Evolutionary conservation across 2,797 vertebrate genomes (phyloP), one percentile per base, ranked within the genome.

Genomic region (Onychomys leucogaster): DNA sequence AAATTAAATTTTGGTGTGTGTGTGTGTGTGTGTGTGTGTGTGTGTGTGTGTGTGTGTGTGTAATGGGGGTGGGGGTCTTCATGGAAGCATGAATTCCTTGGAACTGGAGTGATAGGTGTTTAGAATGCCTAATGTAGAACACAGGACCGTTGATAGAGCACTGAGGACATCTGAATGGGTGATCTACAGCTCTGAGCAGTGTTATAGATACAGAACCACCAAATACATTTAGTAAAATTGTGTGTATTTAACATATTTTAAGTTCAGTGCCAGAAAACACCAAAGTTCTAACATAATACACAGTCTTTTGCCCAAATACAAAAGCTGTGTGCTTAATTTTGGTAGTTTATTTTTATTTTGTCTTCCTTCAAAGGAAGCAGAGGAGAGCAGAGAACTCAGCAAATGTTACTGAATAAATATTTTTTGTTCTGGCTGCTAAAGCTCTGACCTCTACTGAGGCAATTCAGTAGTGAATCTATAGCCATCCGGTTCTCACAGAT

Each of bases 321-420:
- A 32, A 12, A 85, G n/a, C 12, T n/a, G 10, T 27, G 17, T 52
- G 29, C 1, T 75, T 90, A 34, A 57, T 77, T 61, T 92, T 77
- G 41, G 21, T 7, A 59, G 29, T 63, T 96, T 77, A 65, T 55
- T 94, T 55, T 87, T 41, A 61, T 41, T 17, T 96, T 52, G 27
- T 1, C 16, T 77, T 81, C 14, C 6, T 73, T 80, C 29, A 37
- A 0, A 32, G 32, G 6, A 84, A 27, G 2, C 37, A 17, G 19
- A 90, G 10, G 25, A 9, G 5, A 59, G 25, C 1, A 52, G 14
- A 13, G 14, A 13, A 49, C 14, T 41, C 3, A 37, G 2, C 12
- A 71, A 85, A 14, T 2, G 32, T 23, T 76, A 21, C 11, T 16
- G 4, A 16, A 12, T 2, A 12, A 3, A 3, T 49, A 11, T 59